Percentiles rank a stretch among this genome's conserved stretches.
These are phyloP conservation scores for Ephydatia muelleri DNA, from an alignment of 37 sponge, comb jelly and placozoan genomes.

Conservation along the genomic window DNA sequence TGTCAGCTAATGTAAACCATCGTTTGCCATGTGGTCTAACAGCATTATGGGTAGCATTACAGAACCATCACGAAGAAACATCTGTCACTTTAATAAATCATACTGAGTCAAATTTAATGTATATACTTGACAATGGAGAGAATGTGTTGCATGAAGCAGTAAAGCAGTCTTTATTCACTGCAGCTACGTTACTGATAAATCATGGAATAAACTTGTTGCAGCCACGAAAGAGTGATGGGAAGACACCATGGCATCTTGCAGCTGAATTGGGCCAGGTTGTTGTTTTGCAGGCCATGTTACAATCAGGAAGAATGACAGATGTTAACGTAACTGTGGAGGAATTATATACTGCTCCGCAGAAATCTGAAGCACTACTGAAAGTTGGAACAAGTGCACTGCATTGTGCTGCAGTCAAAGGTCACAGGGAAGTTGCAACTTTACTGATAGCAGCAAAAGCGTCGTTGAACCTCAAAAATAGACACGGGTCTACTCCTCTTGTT, in stretches of 20 bases:
- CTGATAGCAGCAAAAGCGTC: not conserved
- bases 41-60: not conserved
- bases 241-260: not conserved
- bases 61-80: not conserved
- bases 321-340: not conserved
- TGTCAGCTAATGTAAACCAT: not conserved
- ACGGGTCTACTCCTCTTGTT: not conserved
- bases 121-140: not conserved
- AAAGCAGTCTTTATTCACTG: not conserved
- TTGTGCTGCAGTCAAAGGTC: not conserved
- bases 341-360: not conserved
- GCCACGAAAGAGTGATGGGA: not conserved
- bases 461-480: not conserved
- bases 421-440: not conserved
- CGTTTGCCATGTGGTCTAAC: not conserved
- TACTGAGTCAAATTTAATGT: not conserved
- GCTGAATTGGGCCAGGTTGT: not conserved
- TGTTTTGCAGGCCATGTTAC: not conserved
- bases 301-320: not conserved
- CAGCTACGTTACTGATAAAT: not conserved
- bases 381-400: not conserved
- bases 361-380: not conserved
- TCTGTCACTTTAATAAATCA: not conserved
- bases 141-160: not conserved
- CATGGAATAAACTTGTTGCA: not conserved